These are phyloP conservation scores for Phenacoccus solenopsis DNA, from an alignment of 1,140 invertebrate genomes.

Conservation along the genomic window DNA sequence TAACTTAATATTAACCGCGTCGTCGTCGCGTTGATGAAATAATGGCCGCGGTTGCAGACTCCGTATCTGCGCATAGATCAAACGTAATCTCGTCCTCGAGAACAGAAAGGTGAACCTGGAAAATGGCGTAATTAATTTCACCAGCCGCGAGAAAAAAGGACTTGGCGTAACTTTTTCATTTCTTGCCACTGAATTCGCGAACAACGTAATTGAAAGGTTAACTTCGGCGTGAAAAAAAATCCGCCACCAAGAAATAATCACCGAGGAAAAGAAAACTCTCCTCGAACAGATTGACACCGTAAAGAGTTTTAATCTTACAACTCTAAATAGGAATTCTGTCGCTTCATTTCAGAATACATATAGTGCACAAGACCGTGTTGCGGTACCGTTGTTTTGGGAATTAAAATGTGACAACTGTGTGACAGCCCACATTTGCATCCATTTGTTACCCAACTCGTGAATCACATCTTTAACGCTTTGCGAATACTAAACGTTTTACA, in stretches of 20 bases:
- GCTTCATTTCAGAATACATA: conserved; percentile 6
- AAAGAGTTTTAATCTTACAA: conserved; percentile 15
- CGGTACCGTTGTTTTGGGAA: conserved; percentile 15
- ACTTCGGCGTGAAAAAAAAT: no score
- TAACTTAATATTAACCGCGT: neutral
- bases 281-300: conserved; percentile 12
- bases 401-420: conserved; percentile 18
- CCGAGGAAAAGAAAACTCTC: neutral
- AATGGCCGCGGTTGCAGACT: neutral
- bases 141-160: no score
- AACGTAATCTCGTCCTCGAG: no score
- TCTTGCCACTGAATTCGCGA: no score
- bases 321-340: conserved; percentile 14
- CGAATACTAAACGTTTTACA: conserved; percentile 16
- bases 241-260: no score
- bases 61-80: neutral
- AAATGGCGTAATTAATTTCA: no score
- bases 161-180: no score
- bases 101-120: no score
- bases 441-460: conserved; percentile 15
- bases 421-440: conserved; percentile 15
- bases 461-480: conserved; percentile 9
- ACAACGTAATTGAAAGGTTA: no score
- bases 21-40: neutral
- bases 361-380: conserved; percentile 7